Evolutionary conservation across 35 echinoderm and acorn worm species (phyloP).

Genomic region (Heliocidaris erythrogramma): DNA sequence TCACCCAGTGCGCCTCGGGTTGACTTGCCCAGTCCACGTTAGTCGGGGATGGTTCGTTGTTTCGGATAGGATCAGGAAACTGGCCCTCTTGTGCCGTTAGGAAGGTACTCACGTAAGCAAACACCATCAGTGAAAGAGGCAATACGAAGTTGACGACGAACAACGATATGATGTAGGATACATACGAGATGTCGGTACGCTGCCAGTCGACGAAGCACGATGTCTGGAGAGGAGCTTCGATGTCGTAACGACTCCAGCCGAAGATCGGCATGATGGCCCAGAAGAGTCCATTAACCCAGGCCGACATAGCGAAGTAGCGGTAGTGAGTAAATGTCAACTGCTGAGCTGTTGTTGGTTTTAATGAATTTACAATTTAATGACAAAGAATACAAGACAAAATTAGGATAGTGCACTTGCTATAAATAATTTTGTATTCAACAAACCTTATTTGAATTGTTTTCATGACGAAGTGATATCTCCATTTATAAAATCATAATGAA

Average conservation of each 20-base stretch:
- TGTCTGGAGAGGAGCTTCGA: slow-evolving; percentile 52
- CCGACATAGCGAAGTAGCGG: slow-evolving; percentile 27
- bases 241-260: slow-evolving; percentile 77
- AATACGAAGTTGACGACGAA: slow-evolving; percentile 68
- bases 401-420: not conserved
- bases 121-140: slow-evolving; percentile 67
- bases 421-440: not conserved
- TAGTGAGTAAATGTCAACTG: slow-evolving; percentile 62
- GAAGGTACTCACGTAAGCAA: slow-evolving; percentile 58
- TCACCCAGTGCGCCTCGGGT: slow-evolving; percentile 52
- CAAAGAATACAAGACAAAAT: not conserved
- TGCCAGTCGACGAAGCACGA: slow-evolving; percentile 71
- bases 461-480: too few relatives aligned
- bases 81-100: slow-evolving; percentile 35
- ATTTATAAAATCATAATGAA: too few relatives aligned
- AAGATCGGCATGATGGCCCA: slow-evolving; percentile 88
- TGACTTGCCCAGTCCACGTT: slow-evolving; percentile 83
- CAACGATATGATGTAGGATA: slow-evolving; percentile 63
- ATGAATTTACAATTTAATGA: not conserved
- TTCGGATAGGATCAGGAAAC: not conserved
- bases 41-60: slow-evolving; percentile 24
- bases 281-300: slow-evolving; percentile 61
- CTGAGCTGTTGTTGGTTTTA: slow-evolving; percentile 27
- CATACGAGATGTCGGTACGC: slow-evolving; percentile 55
- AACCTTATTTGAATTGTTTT: not conserved